A percentile compares a stretch with the other conserved stretches of the same genome.
Evolutionary conservation across 2,888 invertebrate species (phyloP).

Genomic region (Oscheius onirici): DNA sequence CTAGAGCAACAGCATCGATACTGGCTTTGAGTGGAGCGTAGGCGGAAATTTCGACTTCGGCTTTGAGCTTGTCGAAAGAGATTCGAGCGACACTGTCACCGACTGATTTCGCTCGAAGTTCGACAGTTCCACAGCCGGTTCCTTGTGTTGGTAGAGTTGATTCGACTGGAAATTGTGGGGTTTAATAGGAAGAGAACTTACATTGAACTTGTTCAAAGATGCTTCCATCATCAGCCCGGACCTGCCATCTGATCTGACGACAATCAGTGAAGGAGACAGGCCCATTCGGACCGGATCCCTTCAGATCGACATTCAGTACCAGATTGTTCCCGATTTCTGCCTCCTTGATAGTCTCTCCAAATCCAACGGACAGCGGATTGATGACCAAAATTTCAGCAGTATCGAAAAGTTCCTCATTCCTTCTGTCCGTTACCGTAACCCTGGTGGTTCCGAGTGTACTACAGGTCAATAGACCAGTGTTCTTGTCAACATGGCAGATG

Average conservation of each 20-base stretch:
- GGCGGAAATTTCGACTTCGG: conserved; percentile 54
- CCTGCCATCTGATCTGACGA: conserved; percentile 42
- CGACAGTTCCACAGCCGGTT: conserved; percentile 60
- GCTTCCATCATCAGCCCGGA: conserved; percentile 40
- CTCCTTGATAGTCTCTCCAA: conserved; percentile 61
- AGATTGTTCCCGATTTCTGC: conserved; percentile 55
- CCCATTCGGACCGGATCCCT: conserved; percentile 40
- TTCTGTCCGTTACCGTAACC: conserved; percentile 52
- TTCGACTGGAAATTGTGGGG: conserved; percentile 6
- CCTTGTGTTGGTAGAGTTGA: conserved; percentile 46
- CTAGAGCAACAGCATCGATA: conserved; percentile 45
- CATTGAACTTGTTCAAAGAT: conserved; percentile 41
- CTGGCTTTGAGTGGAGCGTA: conserved; percentile 45
- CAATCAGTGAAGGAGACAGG: conserved; percentile 57
- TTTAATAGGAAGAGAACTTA: conserved; percentile 27
- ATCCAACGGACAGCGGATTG: conserved; percentile 50
- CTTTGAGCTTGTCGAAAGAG: conserved; percentile 35
- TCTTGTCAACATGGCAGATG: conserved; percentile 49
- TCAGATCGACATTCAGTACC: conserved; percentile 54
- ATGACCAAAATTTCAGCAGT: conserved; percentile 50
- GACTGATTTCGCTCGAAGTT: conserved; percentile 43
- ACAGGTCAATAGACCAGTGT: conserved; percentile 47
- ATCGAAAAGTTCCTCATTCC: conserved; percentile 48
- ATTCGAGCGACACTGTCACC: conserved; percentile 52
- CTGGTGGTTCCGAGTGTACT: conserved; percentile 52